These are phyloP conservation scores for Cantharis rustica DNA, from an alignment of 2,888 invertebrate species.

Conservation along the genomic window DNA sequence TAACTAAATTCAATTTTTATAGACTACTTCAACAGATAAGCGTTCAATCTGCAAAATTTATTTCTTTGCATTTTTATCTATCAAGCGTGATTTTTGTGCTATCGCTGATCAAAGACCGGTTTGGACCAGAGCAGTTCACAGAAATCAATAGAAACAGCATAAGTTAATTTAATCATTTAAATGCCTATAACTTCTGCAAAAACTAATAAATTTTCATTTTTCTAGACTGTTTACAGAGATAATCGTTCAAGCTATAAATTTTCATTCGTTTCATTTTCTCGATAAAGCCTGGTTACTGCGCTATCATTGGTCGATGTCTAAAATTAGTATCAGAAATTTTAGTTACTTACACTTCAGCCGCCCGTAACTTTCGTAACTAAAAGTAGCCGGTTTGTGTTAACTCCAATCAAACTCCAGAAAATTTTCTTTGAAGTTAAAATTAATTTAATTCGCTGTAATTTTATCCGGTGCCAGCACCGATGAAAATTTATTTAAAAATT, in stretches of 20 bases:
- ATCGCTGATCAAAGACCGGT: neutral
- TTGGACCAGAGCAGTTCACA: neutral
- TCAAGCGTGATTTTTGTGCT: neutral
- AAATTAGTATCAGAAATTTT: neutral
- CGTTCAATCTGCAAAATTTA: neutral
- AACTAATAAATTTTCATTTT: neutral
- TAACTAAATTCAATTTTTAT: neutral
- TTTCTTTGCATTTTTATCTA: neutral
- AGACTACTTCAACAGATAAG: too few relatives aligned
- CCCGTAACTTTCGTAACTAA: neutral
- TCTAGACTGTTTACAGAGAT: neutral
- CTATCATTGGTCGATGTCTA: neutral
- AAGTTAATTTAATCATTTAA: neutral
- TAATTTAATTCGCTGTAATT: too few relatives aligned
- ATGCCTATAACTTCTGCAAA: neutral
- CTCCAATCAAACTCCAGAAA: too few relatives aligned
- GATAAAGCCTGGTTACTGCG: neutral
- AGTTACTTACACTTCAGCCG: neutral
- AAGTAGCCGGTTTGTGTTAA: neutral
- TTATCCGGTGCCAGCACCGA: too few relatives aligned
- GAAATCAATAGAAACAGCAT: neutral
- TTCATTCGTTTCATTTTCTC: neutral
- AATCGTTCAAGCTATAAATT: neutral
- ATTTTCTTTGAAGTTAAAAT: too few relatives aligned
- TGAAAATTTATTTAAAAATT: neutral